These are phyloP conservation scores for Hetaerina americana DNA, from an alignment of 1,140 invertebrate species.

Conservation along the genomic window DNA sequence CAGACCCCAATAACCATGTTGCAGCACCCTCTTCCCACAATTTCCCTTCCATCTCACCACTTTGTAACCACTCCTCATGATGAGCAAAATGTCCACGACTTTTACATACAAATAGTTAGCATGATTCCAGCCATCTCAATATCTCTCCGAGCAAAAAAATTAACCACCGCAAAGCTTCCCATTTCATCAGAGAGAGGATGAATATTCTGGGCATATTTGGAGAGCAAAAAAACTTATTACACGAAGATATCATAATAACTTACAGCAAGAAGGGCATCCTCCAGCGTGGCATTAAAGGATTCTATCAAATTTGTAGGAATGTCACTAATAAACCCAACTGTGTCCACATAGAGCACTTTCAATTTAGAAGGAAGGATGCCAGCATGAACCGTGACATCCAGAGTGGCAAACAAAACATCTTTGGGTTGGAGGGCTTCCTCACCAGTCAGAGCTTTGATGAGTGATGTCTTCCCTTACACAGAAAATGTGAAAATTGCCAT, in stretches of 20 bases:
- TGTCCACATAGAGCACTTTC: constrained; percentile 67
- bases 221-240: too few relatives aligned
- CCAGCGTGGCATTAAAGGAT: constrained; percentile 71
- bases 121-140: too few relatives aligned
- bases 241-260: constrained; percentile 16
- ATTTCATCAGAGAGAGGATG: too few relatives aligned
- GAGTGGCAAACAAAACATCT: constrained; percentile 77
- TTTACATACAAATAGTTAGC: too few relatives aligned
- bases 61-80: too few relatives aligned
- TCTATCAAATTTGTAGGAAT: constrained; percentile 69
- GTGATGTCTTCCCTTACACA: constrained; percentile 54
- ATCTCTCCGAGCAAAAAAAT: too few relatives aligned
- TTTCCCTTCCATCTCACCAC: too few relatives aligned
- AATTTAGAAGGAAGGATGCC: constrained; percentile 53
- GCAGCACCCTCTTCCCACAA: too few relatives aligned
- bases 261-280: constrained; percentile 61
- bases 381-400: constrained; percentile 71
- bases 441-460: constrained; percentile 67
- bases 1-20: too few relatives aligned
- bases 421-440: constrained; percentile 50
- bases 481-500: background rate
- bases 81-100: too few relatives aligned
- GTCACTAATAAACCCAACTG: constrained; percentile 84
- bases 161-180: too few relatives aligned
- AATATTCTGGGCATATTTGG: too few relatives aligned